Conservation (phyloP, 2,888 invertebrate genomes). For the Mesochorus sp. region DNA sequence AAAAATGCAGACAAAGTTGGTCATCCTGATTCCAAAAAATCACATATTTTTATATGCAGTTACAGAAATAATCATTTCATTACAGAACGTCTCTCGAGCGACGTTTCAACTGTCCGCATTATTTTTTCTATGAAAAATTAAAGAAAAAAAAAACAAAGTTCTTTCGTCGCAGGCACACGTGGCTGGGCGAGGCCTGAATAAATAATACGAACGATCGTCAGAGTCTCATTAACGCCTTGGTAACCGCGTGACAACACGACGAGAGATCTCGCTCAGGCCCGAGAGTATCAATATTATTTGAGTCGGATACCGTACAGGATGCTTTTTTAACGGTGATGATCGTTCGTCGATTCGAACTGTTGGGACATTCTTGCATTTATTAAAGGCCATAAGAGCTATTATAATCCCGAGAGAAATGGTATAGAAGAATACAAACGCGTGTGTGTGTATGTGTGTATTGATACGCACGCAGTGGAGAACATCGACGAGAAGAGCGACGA, state of each 20-base stretch:
- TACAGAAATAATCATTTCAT: not conserved
- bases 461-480: no score
- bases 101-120: not conserved
- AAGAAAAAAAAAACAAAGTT: not conserved
- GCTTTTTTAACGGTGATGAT: constrained; percentile 21
- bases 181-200: constrained; percentile 42
- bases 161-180: not conserved
- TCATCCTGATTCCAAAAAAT: no score
- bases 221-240: not conserved
- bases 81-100: not conserved
- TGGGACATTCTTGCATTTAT: not conserved
- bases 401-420: not conserved
- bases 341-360: not conserved
- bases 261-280: not conserved
- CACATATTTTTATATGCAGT: not conserved
- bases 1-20: not conserved
- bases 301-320: constrained; percentile 27
- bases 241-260: constrained; percentile 1
- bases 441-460: no score
- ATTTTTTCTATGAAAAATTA: not conserved
- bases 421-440: no score
- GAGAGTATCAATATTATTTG: constrained; percentile 53
- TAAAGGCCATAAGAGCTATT: not conserved
- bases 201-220: constrained; percentile 36
- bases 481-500: no score